Evolutionary conservation across 2,888 invertebrate genomes (phyloP).

Genomic region (Omphaloscelis lunosa): DNA sequence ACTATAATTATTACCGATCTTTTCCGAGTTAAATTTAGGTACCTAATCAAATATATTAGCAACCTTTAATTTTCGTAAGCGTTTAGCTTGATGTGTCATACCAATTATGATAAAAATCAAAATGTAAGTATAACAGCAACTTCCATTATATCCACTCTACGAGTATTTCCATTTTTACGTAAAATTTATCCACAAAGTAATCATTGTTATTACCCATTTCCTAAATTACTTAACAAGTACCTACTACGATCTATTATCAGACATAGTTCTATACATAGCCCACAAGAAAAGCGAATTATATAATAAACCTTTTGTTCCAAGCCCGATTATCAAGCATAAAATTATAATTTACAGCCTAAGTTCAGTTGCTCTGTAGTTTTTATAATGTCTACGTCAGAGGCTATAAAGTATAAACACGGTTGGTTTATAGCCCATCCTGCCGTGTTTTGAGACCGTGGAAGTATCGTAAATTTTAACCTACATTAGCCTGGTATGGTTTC

Average conservation of each 20-base stretch:
- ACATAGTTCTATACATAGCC: not conserved
- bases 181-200: not conserved
- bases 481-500: conserved; percentile 23
- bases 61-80: too few relatives aligned
- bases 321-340: conserved; percentile 45
- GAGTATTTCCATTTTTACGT: not conserved
- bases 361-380: conserved; percentile 40
- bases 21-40: too few relatives aligned
- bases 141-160: too few relatives aligned
- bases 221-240: conserved; percentile 3
- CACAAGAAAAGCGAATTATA: conserved; percentile 18
- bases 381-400: conserved; percentile 44
- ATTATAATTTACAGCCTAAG: conserved; percentile 51
- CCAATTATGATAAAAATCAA: not conserved
- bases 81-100: too few relatives aligned
- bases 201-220: conserved; percentile 10
- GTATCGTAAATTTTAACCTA: conserved; percentile 29
- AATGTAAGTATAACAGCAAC: not conserved
- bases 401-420: conserved; percentile 45
- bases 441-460: conserved; percentile 26
- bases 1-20: too few relatives aligned
- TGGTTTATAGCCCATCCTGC: conserved; percentile 39
- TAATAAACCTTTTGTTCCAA: conserved; percentile 31
- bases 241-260: not conserved
- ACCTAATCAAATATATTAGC: too few relatives aligned